Evolutionary conservation across 2,888 invertebrate genomes (phyloP).

Genomic region (Abscondita cerata): DNA sequence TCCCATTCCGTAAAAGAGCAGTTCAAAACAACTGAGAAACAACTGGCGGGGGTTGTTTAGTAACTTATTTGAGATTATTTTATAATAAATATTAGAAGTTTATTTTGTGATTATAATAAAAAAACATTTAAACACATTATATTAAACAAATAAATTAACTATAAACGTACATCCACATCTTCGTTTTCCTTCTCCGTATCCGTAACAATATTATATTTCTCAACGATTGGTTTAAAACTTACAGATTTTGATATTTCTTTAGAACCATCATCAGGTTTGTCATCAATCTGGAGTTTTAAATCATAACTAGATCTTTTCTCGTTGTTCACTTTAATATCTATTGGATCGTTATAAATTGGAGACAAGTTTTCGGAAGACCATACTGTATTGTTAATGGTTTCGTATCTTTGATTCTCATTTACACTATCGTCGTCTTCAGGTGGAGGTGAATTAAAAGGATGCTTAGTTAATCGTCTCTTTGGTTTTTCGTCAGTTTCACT

Average conservation of each 20-base stretch:
- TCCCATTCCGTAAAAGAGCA: no score
- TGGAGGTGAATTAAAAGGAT: constrained; percentile 33
- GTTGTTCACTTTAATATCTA: background rate
- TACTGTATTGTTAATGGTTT: background rate
- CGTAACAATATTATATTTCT: constrained; percentile 53
- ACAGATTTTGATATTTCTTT: constrained; percentile 48
- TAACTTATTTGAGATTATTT: no score
- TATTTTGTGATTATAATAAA: no score
- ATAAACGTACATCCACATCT: constrained; percentile 39
- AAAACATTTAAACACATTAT: no score
- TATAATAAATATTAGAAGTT: no score
- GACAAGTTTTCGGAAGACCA: no score
- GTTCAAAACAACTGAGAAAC: no score
- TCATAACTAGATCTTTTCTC: no score
- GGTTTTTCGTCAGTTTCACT: background rate
- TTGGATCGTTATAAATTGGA: background rate
- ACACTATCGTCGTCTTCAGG: background rate
- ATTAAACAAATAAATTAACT: background rate
- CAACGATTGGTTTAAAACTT: constrained; percentile 58
- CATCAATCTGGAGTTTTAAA: background rate
- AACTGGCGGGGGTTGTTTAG: no score
- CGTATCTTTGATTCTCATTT: background rate
- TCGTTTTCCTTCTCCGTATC: constrained; percentile 53
- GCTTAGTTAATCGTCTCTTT: constrained; percentile 45
- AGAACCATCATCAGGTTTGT: background rate